Conservation (phyloP, 2,113 vertebrate species). For the Gila orcuttii region DNA sequence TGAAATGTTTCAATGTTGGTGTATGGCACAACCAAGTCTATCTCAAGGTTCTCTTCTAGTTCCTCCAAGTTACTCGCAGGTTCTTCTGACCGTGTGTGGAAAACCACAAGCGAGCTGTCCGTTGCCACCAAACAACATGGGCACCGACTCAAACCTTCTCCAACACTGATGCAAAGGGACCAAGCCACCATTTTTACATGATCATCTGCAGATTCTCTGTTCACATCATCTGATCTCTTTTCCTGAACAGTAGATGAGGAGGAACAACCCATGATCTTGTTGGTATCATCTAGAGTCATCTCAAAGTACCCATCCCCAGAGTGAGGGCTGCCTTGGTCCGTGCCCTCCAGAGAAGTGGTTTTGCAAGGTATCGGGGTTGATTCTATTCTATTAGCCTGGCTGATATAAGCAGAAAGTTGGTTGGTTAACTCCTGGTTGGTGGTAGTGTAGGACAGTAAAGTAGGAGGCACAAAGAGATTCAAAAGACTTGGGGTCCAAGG, state of each 20-base stretch:
- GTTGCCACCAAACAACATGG: slow-evolving; percentile 87
- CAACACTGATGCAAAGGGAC: slow-evolving; percentile 84
- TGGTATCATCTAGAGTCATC: slow-evolving; percentile 86
- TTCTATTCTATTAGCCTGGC: slow-evolving; percentile 68
- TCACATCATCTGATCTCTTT: slow-evolving; percentile 62
- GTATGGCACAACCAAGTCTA: slow-evolving; percentile 77
- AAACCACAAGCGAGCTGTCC: slow-evolving; percentile 75
- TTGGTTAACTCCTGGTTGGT: slow-evolving; percentile 84
- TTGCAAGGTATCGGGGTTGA: slow-evolving; percentile 42
- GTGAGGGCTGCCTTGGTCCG: slow-evolving; percentile 31
- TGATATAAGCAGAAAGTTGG: slow-evolving; percentile 81
- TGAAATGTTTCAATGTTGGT: slow-evolving; percentile 77
- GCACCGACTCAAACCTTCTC: slow-evolving; percentile 79
- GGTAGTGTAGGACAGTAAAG: slow-evolving; percentile 80
- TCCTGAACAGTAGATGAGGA: slow-evolving; percentile 59
- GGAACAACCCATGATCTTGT: slow-evolving; percentile 64
- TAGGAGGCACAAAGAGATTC: slow-evolving; percentile 81
- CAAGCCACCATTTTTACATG: slow-evolving; percentile 81
- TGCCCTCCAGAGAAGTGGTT: slow-evolving; percentile 39
- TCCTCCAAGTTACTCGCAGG: slow-evolving; percentile 69
- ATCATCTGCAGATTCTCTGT: slow-evolving; percentile 34
- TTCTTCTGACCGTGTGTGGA: slow-evolving; percentile 76
- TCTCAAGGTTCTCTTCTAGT: slow-evolving; percentile 77
- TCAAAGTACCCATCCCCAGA: slow-evolving; percentile 92
- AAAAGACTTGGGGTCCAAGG: slow-evolving; percentile 65